Base-by-base conservation (phyloP, 1,140 invertebrate species). In the Parasteatoda tepidariorum region DNA sequence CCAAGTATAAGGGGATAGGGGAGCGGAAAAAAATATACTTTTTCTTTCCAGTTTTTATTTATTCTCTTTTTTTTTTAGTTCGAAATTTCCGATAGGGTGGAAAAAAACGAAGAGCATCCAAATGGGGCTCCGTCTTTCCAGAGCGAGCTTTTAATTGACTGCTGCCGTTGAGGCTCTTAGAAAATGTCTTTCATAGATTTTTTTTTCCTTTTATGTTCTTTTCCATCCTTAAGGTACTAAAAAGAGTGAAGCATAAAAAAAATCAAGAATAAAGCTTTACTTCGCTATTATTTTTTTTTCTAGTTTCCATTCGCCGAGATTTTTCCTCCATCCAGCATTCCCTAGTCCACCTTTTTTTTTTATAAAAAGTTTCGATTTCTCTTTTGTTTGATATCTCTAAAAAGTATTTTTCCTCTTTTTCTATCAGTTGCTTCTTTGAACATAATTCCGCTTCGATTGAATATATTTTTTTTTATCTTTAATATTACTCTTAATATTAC, bases 61-160 rank as follows among this genome's bases (percentile, higher is more conserved):
- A 5, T 15, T 41, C 18, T 71, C 55, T 55, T 68, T 26, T 41
- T 41, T 31, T 33, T 54, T 54, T 26, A 18, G n/a, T 28, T 24
- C 26, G 38, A 26, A 66, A 38, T 82, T 48, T 48, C 78, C 78
- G 78, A 82, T 82, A 82, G 31, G 64, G 66, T 31, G 62, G 62
- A 48, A n/a, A 30, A 38, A 38, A n/a, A n/a, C n/a, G 31, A 41
- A 18, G 55, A 24, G 18, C 68, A 38, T 62, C 31, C 66, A 38
- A 82, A 71, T 61, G 66, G 66, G 38, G 38, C 18, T 9, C 38
- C 38, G 48, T 70, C 78, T 61, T 28, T 67, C 34, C 55, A 26
- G 26, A 41, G 59, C 59, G 48, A 66, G 74, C 61, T 78, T 82
- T 82, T 82, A 82, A 82, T 82, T 82, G 78, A 82, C 78, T 82